Evolutionary conservation across 2,113 vertebrate species (phyloP), one percentile per base, ranked within the genome.

Genomic region (Peromyscus leucopus): DNA sequence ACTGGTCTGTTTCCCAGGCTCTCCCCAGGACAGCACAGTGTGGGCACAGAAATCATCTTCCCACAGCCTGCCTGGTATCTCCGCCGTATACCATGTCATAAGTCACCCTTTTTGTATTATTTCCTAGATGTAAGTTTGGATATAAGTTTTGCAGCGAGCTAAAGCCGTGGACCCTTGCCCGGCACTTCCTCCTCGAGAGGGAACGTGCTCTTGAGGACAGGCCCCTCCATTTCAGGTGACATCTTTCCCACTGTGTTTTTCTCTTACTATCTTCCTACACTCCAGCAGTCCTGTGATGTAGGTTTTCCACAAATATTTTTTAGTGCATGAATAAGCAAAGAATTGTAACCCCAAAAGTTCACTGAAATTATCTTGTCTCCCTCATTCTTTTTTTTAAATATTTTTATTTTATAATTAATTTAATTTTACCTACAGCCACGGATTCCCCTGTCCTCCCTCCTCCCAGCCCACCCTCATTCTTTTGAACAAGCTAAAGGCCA

Each of bases 21-120:
- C 39, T 9, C 39, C 24, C 11, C 0, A 10, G 11, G n/a, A n/a
- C 6, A n/a, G 9, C 3, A 4, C 33, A 1, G 1, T 6, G 48
- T 26, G 5, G 42, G 28, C 0, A 13, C 5, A 15, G 39, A 26
- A n/a, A 33, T 21, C 51, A 0, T 39, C 28, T 46, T 42, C 26
- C 36, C 13, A 2, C 28, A 57, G 2, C 78, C 89, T 59, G 1
- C 31, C 3, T 15, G 48, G 36, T 24, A 2, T 7, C 36, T 69
- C 15, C 33, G 6, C 79, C 59, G 46, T 36, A 9, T 3, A 7
- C 59, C 6, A 10, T 11, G 48, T 10, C 48, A 63, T 26, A 24
- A 15, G 48, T 76, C 33, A 21, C 69, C 83, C 6, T 61, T 21
- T 21, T 2, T 24, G 0, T 22, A 69, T 61, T 10, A 46, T 63